phyloP scores from a whole-genome alignment of 2,113 vertebrate species.

The Choloepus hoffmanni region DNA sequence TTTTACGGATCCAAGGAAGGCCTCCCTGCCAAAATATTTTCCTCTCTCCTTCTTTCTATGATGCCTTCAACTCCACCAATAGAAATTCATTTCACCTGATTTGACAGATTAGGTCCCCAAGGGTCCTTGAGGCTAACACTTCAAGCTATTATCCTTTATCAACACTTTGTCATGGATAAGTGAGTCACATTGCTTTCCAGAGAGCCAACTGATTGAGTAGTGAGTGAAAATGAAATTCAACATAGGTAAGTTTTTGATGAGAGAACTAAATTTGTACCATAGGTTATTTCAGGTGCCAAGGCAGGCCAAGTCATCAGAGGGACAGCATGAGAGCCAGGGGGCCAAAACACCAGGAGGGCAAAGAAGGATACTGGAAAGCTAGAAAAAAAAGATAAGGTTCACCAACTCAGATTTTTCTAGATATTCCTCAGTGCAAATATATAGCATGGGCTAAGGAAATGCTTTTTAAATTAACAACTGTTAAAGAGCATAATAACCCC shows the following conservation, averaged over 20 bases:
- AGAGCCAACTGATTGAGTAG: neutral
- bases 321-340: neutral
- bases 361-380: neutral
- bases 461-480: slow-evolving; percentile 20
- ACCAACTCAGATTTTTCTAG: neutral
- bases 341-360: neutral
- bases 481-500: slow-evolving; percentile 39
- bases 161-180: slow-evolving; percentile 10
- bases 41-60: neutral
- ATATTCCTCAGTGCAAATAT: neutral
- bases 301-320: neutral
- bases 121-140: neutral
- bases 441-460: neutral
- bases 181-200: slow-evolving; percentile 41
- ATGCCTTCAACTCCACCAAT: neutral
- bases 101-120: neutral
- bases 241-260: neutral
- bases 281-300: neutral
- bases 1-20: slow-evolving; percentile 21
- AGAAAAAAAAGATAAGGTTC: neutral
- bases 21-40: neutral
- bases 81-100: slow-evolving; percentile 16
- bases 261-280: slow-evolving; percentile 3
- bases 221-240: slow-evolving; percentile 23
- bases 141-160: slow-evolving; percentile 41